A percentile compares a stretch with the other conserved stretches of the same genome.
These are phyloP conservation scores for Karalla daura DNA, from an alignment of 2,797 vertebrate genomes.

Conservation along the genomic window DNA sequence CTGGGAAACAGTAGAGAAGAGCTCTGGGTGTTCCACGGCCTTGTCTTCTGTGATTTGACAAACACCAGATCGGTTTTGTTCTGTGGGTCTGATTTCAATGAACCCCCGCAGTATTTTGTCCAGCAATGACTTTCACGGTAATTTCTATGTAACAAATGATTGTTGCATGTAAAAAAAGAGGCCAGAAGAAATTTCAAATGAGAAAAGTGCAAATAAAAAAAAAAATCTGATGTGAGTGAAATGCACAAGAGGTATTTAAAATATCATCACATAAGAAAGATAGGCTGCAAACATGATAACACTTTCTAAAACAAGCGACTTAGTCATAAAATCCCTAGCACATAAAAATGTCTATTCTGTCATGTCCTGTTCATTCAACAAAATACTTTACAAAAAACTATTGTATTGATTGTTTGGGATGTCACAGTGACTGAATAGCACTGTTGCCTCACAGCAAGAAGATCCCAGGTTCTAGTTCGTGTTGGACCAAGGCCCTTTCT, in stretches of 20 bases:
- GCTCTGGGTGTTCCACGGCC: conserved; percentile 29
- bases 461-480: no score
- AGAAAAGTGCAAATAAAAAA: conserved; percentile 7
- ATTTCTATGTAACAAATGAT: conserved; percentile 16
- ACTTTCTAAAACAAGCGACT: no score
- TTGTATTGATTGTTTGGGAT: no score
- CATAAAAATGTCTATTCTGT: no score
- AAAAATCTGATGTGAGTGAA: neutral
- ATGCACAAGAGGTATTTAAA: neutral
- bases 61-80: conserved; percentile 36
- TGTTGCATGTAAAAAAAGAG: conserved; percentile 11
- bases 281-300: neutral
- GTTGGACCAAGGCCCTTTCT: no score
- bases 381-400: no score
- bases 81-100: conserved; percentile 19
- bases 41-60: conserved; percentile 34
- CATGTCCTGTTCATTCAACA: no score
- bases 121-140: conserved; percentile 11
- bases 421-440: no score
- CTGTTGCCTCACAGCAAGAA: no score
- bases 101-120: conserved; percentile 24
- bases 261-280: neutral
- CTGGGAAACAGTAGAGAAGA: conserved; percentile 35
- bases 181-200: conserved; percentile 5
- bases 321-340: no score